These are phyloP conservation scores for Triplophysa bombifrons DNA, from an alignment of 2,797 vertebrate species.

Conservation along the genomic window DNA sequence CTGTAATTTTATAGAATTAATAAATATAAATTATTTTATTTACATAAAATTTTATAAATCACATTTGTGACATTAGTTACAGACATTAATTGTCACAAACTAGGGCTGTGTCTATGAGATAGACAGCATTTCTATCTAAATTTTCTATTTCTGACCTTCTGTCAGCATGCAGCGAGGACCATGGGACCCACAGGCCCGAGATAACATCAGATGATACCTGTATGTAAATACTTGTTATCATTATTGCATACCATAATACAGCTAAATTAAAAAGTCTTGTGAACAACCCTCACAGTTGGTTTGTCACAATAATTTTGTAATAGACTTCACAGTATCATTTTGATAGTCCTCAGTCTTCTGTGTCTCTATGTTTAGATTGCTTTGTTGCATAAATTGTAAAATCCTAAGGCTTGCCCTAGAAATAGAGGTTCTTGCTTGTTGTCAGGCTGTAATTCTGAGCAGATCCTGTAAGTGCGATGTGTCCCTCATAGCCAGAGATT, in stretches of 20 bases:
- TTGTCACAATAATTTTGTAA: not conserved
- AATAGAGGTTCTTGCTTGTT: constrained; percentile 71
- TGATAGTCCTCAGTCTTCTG: constrained; percentile 34
- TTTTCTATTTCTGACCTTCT: too few species aligned
- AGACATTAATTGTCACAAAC: too few species aligned
- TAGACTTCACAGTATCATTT: not conserved
- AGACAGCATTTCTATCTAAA: too few species aligned
- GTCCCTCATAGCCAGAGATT: constrained; percentile 55
- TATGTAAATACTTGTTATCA: not conserved
- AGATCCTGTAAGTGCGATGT: constrained; percentile 47
- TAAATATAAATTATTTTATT: too few species aligned
- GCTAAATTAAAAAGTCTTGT: not conserved
- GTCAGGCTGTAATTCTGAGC: constrained; percentile 69
- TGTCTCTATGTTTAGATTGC: constrained; percentile 66
- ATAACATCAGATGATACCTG: too few species aligned
- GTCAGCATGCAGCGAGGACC: too few species aligned
- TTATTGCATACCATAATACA: not conserved
- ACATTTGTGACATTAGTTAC: too few species aligned
- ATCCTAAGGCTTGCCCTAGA: constrained; percentile 69
- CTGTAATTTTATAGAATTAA: not conserved
- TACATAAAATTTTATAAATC: too few species aligned
- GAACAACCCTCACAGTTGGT: not conserved
- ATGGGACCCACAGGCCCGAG: too few species aligned
- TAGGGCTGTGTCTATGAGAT: too few species aligned
- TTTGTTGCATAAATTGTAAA: constrained; percentile 70